Conservation (phyloP, 2,888 invertebrate species). For the Thecophora atra region DNA sequence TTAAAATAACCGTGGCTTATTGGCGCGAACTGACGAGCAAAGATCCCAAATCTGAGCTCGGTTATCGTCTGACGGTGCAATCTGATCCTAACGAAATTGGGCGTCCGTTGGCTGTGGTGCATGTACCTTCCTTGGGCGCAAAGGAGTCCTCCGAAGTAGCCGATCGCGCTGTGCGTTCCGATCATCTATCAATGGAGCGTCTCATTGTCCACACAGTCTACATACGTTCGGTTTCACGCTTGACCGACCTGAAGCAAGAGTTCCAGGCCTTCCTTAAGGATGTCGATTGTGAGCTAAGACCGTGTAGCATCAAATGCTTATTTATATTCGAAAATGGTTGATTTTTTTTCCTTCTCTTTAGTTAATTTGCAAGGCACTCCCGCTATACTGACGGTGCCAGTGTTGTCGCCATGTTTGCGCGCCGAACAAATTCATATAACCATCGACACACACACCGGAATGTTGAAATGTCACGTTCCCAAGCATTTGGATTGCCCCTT, state of each 20-base stretch:
- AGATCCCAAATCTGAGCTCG: slow-evolving; percentile 85
- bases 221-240: slow-evolving; percentile 84
- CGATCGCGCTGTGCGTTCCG: slow-evolving; percentile 83
- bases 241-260: slow-evolving; percentile 81
- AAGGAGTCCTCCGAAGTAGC: slow-evolving; percentile 72
- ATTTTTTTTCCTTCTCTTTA: slow-evolving; percentile 63
- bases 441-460: slow-evolving; percentile 94
- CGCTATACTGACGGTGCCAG: slow-evolving; percentile 89
- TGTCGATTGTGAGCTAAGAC: slow-evolving; percentile 72
- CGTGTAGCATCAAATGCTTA: slow-evolving; percentile 30
- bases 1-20: slow-evolving; percentile 90
- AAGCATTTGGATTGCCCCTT: slow-evolving; percentile 85
- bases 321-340: slow-evolving; percentile 25
- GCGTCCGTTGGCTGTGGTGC: slow-evolving; percentile 77
- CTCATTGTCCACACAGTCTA: slow-evolving; percentile 95
- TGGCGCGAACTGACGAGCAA: slow-evolving; percentile 75
- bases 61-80: slow-evolving; percentile 88
- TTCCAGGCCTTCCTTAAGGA: slow-evolving; percentile 70
- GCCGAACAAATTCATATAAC: slow-evolving; percentile 93
- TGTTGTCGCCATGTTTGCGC: slow-evolving; percentile 87
- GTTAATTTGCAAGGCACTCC: slow-evolving; percentile 91
- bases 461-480: slow-evolving; percentile 90
- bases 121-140: slow-evolving; percentile 69
- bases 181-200: slow-evolving; percentile 94
- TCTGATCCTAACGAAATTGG: slow-evolving; percentile 85